Conservation (phyloP, 2,888 invertebrate species). For the Eupithecia pulchellata region DNA sequence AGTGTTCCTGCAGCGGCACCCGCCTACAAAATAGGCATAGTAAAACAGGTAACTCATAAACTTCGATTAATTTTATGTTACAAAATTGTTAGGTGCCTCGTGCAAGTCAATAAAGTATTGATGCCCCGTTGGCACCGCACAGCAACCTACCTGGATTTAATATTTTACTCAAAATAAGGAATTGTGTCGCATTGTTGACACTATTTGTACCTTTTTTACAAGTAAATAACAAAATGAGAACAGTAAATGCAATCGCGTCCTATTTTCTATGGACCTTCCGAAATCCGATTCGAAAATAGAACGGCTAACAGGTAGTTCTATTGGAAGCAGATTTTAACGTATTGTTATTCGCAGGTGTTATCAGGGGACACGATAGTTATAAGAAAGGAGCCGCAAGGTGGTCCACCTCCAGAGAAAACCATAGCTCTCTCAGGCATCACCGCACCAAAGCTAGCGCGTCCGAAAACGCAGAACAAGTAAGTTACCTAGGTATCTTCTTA, state of each 20-base stretch:
- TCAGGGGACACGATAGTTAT: constrained; percentile 98
- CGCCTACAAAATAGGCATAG: constrained; percentile 76
- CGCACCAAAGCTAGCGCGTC: constrained; percentile 92
- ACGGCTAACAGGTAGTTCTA: not conserved
- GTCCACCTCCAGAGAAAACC: constrained; percentile 96
- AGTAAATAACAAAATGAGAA: not conserved
- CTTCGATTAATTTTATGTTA: constrained; percentile 49
- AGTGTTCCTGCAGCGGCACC: constrained; percentile 74
- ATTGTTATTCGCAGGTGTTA: constrained; percentile 88
- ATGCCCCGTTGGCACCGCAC: constrained; percentile 80
- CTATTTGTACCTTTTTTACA: not conserved
- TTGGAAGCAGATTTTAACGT: not conserved
- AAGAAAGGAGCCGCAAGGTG: constrained; percentile 93
- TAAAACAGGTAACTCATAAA: constrained; percentile 77
- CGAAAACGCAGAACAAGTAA: constrained; percentile 76
- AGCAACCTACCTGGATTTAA: constrained; percentile 22
- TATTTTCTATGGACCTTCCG: constrained; percentile 8
- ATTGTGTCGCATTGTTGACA: not conserved
- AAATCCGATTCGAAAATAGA: constrained; percentile 5
- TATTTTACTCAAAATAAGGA: constrained; percentile 7
- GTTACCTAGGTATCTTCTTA: constrained; percentile 43
- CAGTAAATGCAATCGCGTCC: not conserved
- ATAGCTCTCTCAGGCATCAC: constrained; percentile 95
- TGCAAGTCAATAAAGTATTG: constrained; percentile 62
- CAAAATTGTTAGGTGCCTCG: constrained; percentile 63